These are phyloP conservation scores for Tamandua tetradactyla DNA, from an alignment of 2,797 vertebrate species.

Conservation along the genomic window DNA sequence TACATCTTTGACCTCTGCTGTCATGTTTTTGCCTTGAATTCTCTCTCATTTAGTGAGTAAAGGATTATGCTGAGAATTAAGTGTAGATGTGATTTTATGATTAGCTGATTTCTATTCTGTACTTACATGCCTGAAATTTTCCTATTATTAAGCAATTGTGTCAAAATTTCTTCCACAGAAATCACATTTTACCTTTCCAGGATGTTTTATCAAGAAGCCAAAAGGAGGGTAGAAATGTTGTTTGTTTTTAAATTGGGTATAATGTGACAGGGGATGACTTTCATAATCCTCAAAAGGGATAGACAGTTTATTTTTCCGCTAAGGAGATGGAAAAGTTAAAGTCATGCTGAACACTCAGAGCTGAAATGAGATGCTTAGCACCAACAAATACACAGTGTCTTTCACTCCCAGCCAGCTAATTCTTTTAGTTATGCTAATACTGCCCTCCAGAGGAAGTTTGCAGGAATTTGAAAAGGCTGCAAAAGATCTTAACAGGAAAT, in stretches of 20 bases:
- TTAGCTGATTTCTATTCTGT: neutral
- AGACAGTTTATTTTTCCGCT: neutral
- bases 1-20: neutral
- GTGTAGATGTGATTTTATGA: neutral
- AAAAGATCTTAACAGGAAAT: constrained; percentile 52
- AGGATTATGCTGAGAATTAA: constrained; percentile 30
- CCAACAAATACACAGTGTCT: neutral
- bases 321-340: neutral
- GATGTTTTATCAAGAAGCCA: neutral
- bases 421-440: constrained; percentile 84
- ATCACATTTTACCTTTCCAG: neutral
- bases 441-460: constrained; percentile 88
- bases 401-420: constrained; percentile 70
- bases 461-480: constrained; percentile 72
- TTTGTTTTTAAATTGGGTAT: constrained; percentile 24
- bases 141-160: neutral
- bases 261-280: neutral
- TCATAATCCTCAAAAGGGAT: neutral
- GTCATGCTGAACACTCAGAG: neutral
- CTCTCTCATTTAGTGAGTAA: neutral
- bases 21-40: constrained; percentile 50
- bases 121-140: neutral
- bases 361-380: neutral
- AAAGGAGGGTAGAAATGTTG: neutral
- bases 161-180: neutral